phyloP scores from a whole-genome alignment of 2,113 vertebrate species.

The Eulemur macaco region DNA sequence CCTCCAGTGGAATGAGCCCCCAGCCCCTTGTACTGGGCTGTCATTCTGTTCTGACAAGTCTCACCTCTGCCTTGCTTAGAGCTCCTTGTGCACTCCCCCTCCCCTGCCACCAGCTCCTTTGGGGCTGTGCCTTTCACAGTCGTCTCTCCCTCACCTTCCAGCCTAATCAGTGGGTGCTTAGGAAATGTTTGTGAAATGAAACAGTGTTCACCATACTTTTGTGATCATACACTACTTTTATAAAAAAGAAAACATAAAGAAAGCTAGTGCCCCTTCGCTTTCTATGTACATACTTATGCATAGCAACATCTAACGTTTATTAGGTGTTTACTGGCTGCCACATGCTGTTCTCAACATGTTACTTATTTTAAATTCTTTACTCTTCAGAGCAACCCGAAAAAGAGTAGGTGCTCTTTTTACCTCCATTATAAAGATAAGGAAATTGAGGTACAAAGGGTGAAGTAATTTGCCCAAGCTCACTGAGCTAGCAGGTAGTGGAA shows the following conservation, averaged over 20 bases:
- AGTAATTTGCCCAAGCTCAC: neutral
- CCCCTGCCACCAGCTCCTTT: too few relatives aligned
- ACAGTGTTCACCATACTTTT: neutral
- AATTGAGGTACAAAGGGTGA: neutral
- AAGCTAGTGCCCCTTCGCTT: neutral
- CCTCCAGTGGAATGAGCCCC: neutral
- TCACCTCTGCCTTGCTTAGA: neutral
- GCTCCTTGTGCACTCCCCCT: neutral
- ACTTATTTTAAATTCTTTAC: neutral
- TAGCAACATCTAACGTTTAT: neutral
- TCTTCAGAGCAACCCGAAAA: neutral
- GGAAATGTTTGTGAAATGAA: neutral
- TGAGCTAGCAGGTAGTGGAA: neutral
- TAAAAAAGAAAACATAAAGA: neutral
- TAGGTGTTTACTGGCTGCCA: conserved; percentile 20
- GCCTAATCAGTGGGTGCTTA: neutral
- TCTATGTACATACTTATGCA: neutral
- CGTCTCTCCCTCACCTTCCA: neutral
- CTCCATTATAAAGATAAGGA: neutral
- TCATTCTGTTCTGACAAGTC: neutral
- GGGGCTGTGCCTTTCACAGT: neutral
- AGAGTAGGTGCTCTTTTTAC: neutral
- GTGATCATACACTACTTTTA: neutral
- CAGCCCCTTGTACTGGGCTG: neutral
- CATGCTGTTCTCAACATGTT: neutral